phyloP scores from a whole-genome alignment of 2,113 vertebrate species.

The Podilymbus podiceps region DNA sequence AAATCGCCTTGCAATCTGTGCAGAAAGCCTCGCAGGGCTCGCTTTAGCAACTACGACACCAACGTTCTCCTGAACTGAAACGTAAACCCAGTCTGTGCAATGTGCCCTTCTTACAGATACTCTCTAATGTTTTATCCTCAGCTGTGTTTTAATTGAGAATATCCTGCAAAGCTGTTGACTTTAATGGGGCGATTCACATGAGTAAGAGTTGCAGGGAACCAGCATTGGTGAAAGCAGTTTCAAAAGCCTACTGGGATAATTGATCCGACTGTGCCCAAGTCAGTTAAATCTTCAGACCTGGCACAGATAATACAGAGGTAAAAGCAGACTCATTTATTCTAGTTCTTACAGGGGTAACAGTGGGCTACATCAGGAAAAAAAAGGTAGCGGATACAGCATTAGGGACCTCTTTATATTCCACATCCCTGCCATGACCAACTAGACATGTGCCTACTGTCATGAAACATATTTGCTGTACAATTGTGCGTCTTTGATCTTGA shows the following conservation, averaged over 20 bases:
- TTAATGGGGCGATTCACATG: neutral
- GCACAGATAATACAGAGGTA: neutral
- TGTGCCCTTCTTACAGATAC: neutral
- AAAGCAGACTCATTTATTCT: neutral
- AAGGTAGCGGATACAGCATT: neutral
- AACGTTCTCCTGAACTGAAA: neutral
- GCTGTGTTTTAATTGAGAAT: neutral
- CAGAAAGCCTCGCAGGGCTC: neutral
- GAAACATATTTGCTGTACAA: neutral
- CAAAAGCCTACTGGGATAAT: conserved; percentile 10
- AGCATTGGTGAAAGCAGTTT: neutral
- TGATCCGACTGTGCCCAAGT: neutral
- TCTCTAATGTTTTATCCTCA: neutral
- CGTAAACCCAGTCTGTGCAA: neutral
- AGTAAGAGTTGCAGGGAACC: neutral
- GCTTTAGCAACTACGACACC: neutral
- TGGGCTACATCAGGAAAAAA: neutral
- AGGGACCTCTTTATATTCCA: neutral
- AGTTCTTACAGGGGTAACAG: neutral
- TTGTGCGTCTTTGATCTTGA: neutral
- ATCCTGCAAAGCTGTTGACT: neutral
- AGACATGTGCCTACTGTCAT: neutral
- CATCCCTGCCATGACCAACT: neutral
- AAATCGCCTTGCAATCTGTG: neutral
- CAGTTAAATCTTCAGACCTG: neutral